Evolutionary conservation across 2,113 vertebrate species (phyloP), one percentile per base, ranked within the genome.

Genomic region (human (Homo sapiens)): DNA sequence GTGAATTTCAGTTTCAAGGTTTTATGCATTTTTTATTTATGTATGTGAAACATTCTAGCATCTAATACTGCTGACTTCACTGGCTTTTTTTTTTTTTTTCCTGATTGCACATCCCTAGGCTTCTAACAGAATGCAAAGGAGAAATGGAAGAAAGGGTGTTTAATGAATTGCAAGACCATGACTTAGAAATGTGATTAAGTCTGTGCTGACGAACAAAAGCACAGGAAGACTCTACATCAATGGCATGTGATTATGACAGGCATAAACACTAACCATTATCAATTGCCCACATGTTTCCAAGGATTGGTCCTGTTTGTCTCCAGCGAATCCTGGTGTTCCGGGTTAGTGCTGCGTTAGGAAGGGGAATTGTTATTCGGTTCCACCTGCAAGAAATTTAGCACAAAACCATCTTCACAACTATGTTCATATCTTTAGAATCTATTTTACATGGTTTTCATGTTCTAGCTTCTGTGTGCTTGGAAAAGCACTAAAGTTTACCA

Each of bases 261-360:
- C 94, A 96, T 40, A 91, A 98, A 98, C 97, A 99, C 99, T 98
- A 94, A 99, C 99, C 99, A 73, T 99, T 99, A 98, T 99, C 99
- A 48, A 99, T 98, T 94, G 99, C 99, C 99, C 99, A 99, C 99
- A 99, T 99, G 98, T 99, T 99, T 96, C 99, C 99, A 23, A 98
- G 95, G 97, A 99, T 99, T 6, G 98, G 98, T 97, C 99, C 99
- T 0, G 98, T 99, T 98, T 99, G 99, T 96, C 99, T 99, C 99
- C 99, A 99, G 94, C 99, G 99, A 97, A 99, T 99, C 86, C 99
- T 99, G 38, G 99, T 99, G 90, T 99, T 99, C 43, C 98, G 99
- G 57, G 99, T 99, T 80, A 99, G 98, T 0, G 99, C 99, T 45
- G 99, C 99, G 0, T 99, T 99, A 94, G 99, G 99, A 97, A 99